Conservation (phyloP, 2,113 vertebrate genomes). For the Stomatorhinus ivindoensis region DNA sequence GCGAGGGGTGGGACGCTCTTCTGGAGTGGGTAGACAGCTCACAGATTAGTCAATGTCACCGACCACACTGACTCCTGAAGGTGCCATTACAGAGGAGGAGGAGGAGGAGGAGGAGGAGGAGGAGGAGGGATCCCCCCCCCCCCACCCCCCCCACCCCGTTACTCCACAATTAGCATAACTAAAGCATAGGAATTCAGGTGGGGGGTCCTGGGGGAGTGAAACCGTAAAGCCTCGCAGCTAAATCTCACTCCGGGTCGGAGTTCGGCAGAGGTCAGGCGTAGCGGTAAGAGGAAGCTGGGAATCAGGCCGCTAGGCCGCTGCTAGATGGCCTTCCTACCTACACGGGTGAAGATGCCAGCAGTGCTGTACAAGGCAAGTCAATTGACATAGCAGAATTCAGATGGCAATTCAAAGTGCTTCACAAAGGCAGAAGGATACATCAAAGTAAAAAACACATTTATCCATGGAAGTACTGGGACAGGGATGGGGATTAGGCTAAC, state of each 20-base stretch:
- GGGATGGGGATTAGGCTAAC: neutral
- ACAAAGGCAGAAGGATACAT: neutral
- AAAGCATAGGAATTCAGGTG: neutral
- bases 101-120: too few relatives aligned
- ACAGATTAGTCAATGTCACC: slow-evolving; percentile 18
- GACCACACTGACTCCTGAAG: neutral
- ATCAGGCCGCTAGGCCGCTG: neutral
- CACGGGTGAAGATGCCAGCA: neutral
- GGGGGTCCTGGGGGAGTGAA: neutral
- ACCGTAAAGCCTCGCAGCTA: neutral
- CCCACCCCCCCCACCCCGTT: neutral
- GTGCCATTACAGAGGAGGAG: neutral
- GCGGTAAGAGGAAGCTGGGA: neutral
- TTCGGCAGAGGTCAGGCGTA: neutral
- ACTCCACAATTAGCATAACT: neutral
- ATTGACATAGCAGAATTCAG: neutral
- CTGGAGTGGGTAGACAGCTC: neutral
- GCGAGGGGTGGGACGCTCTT: neutral
- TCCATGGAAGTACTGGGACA: neutral
- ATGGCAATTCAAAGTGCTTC: neutral
- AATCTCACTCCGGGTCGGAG: neutral
- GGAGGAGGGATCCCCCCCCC: neutral
- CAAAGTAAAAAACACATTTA: neutral
- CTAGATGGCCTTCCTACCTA: neutral
- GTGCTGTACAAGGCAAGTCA: neutral